Base-by-base conservation (phyloP, 2,888 invertebrate genomes). In the Drosophila monieri region DNA sequence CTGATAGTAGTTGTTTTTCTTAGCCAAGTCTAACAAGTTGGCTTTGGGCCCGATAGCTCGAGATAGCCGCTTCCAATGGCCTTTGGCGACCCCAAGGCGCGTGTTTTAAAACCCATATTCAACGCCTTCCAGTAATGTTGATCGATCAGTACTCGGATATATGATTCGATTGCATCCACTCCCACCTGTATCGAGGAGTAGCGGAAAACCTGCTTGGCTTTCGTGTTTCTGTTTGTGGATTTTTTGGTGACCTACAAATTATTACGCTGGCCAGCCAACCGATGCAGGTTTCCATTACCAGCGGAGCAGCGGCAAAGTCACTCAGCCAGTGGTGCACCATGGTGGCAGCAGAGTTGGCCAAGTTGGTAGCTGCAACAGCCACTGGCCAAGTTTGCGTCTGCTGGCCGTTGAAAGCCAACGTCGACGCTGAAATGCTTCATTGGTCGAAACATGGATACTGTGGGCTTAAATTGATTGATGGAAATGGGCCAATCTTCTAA, bases 181-280 rank as follows among this genome's bases (percentile, higher is more conserved):
- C 30, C 27, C 23, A 48, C 21, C 18, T 18, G 6, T 21, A 21
- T 21, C 15, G 18, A 18, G 39, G 39, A 9, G 18, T 14, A n/a
- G 9, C 43, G 46, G 48, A 27, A 41, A 27, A 58, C 30, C 47
- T 56, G 25, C 25, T 6, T 47, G 21, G 48, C 6, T 10, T 51
- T 41, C 49, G 10, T 58, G 27, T 35, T 27, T 21, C n/a, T 46
- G 49, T 46, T 46, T 41, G 30, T 58, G 48, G 53, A 46, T 55
- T 58, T 66, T 70, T 49, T 41, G 71, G 46, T 74, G 72, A 73
- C 72, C 72, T 73, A 73, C 72, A 73, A 73, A 73, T 49, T 65
- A 85, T 73, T 74, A 86, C 84, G 85, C 88, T 91, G 90, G 89
- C 87, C 90, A 90, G 88, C 87, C 78, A 85, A 83, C 84, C 88